Evolutionary conservation across 2,113 vertebrate species (phyloP).

Genomic region (Apeltes quadracus): DNA sequence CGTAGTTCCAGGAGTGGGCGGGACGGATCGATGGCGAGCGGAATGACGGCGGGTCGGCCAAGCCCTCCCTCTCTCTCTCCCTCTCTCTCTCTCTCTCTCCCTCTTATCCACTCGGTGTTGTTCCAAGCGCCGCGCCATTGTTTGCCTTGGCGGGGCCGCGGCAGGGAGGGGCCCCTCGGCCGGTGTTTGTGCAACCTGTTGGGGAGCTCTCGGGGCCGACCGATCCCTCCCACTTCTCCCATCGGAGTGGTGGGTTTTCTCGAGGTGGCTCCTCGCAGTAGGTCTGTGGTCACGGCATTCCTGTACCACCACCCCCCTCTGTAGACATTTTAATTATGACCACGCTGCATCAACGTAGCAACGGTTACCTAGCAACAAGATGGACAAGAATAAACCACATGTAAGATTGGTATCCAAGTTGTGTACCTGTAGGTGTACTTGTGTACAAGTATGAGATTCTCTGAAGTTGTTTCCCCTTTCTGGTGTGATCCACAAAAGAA

Average conservation of each 20-base stretch:
- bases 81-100: conserved; percentile 57
- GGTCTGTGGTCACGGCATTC: conserved; percentile 50
- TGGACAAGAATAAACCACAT: conserved; percentile 78
- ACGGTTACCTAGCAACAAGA: conserved; percentile 83
- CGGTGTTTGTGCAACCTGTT: conserved; percentile 82
- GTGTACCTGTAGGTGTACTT: conserved; percentile 69
- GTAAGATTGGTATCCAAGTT: conserved; percentile 74
- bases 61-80: conserved; percentile 62
- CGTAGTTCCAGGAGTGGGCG: conserved; percentile 76
- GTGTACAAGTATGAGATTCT: conserved; percentile 38
- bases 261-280: background rate
- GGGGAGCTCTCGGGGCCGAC: conserved; percentile 80
- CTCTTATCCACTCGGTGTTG: conserved; percentile 78
- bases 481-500: conserved; percentile 27
- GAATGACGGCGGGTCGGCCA: conserved; percentile 56
- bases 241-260: background rate
- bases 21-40: conserved; percentile 59
- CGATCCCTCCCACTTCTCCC: conserved; percentile 59
- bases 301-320: conserved; percentile 53
- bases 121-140: conserved; percentile 81
- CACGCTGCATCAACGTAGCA: conserved; percentile 77
- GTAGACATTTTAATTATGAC: conserved; percentile 77
- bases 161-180: conserved; percentile 80
- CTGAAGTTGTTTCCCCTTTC: conserved; percentile 21
- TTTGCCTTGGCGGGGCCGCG: conserved; percentile 83